Evolutionary conservation across 1,140 invertebrate genomes (phyloP), one percentile per base, ranked within the genome.

Genomic region (Drosophila seguyi): DNA sequence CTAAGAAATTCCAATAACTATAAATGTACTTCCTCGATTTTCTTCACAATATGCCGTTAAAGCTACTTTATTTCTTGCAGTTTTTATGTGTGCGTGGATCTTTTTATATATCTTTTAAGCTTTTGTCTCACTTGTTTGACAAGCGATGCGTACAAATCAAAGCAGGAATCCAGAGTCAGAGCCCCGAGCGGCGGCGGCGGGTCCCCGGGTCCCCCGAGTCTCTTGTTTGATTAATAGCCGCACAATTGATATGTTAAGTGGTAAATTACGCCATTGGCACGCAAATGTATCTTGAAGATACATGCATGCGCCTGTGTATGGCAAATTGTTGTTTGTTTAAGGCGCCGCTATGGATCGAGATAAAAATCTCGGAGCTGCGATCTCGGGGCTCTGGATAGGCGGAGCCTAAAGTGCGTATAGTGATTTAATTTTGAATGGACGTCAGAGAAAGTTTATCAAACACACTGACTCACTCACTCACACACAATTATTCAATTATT

Each of bases 221-320:
- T 69, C 59, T 90, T 78, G 85, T 88, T 88, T 88, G 85, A 88
- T 88, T 88, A 88, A 88, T 88, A 88, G 85, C 85, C 81, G 81
- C 77, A 88, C 85, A 88, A 88, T 88, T 88, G 85, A 88, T 88
- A 90, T 88, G 85, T 88, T 88, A 88, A 88, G 85, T 88, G 85
- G 85, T 88, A 88, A 88, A 88, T 88, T 88, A 88, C 85, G 85
- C 85, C 85, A 88, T 88, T 88, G 85, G 77, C 77, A 88, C 85
- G 85, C 85, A 88, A 88, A 88, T 88, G 85, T 87, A 77, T 87
- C 53, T 79, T 56, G 36, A 58, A 71, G 66, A 72, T 58, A 72
- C 29, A 50, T 44, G 20, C 68, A 71, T 57, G 41, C 62, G 48
- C 38, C 47, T 41, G 42, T 38, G 50, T 69, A 38, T 58, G 58